phyloP scores from a whole-genome alignment of 2,113 vertebrate genomes.

The Himantopus leucocephalus region DNA sequence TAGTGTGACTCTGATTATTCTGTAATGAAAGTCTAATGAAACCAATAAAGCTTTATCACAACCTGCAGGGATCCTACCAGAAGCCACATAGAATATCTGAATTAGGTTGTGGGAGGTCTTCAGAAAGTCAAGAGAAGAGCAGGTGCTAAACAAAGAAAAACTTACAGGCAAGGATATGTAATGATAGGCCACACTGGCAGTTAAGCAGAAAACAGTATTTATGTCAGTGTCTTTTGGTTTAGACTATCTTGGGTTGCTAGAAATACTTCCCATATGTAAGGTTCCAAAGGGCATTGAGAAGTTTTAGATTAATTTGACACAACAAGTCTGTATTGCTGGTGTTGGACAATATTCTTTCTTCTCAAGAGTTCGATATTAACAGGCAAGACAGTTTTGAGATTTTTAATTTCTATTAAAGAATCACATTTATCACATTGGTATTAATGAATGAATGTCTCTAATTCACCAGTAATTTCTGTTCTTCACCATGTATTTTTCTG shows the following conservation, averaged over 20 bases:
- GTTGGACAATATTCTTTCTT: background rate
- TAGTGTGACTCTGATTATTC: conserved; percentile 29
- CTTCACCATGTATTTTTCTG: background rate
- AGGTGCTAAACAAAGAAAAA: background rate
- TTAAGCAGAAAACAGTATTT: background rate
- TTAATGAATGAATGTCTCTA: background rate
- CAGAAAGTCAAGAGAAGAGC: background rate
- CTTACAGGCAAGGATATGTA: background rate
- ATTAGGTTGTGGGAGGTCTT: background rate
- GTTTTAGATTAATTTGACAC: background rate
- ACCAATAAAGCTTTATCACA: conserved; percentile 51
- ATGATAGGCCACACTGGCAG: fast-evolving
- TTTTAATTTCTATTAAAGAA: background rate
- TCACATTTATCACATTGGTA: background rate
- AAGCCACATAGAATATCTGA: background rate
- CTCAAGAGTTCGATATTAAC: background rate
- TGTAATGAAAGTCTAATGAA: conserved; percentile 53
- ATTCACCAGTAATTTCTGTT: background rate
- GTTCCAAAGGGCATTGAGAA: background rate
- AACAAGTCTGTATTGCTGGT: background rate
- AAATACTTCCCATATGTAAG: background rate
- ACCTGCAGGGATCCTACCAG: background rate
- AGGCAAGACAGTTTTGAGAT: background rate
- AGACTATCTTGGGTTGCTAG: background rate
- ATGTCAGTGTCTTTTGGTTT: background rate